phyloP scores from a whole-genome alignment of 2,113 vertebrate genomes.

The Athene cunicularia region DNA sequence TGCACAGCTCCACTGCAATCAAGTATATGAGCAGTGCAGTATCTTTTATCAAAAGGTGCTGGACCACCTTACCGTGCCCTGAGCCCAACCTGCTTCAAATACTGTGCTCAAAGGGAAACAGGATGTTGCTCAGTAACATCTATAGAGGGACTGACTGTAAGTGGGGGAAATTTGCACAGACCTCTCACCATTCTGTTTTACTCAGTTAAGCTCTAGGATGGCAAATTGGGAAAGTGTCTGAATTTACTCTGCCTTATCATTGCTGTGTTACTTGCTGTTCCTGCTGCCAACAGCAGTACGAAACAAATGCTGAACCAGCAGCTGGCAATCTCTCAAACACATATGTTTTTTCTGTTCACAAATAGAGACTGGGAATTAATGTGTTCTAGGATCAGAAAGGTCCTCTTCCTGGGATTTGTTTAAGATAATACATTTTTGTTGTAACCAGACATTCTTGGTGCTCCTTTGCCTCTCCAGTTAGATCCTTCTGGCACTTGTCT shows the following conservation, averaged over 20 bases:
- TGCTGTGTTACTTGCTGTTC: background rate
- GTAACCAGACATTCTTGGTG: background rate
- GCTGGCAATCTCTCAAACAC: background rate
- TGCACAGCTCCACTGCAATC: background rate
- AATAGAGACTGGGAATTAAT: background rate
- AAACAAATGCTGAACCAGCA: constrained; percentile 12
- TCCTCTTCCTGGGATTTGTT: background rate
- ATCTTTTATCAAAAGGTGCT: background rate
- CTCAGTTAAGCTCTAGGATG: background rate
- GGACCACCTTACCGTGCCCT: background rate
- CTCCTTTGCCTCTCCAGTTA: background rate
- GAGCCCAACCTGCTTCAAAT: background rate
- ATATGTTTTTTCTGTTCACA: background rate
- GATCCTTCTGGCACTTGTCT: background rate
- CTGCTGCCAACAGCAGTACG: background rate
- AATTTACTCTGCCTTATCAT: background rate
- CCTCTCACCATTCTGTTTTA: background rate
- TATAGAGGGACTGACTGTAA: rapidly evolving
- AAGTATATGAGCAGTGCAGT: background rate
- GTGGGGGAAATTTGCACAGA: background rate
- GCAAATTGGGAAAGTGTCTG: background rate
- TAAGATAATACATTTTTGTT: background rate
- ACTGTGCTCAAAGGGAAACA: background rate
- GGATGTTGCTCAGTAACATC: background rate
- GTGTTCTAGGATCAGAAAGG: background rate